Evolutionary conservation across 2,888 invertebrate genomes (phyloP).

Genomic region (Pristionchus mayeri): DNA sequence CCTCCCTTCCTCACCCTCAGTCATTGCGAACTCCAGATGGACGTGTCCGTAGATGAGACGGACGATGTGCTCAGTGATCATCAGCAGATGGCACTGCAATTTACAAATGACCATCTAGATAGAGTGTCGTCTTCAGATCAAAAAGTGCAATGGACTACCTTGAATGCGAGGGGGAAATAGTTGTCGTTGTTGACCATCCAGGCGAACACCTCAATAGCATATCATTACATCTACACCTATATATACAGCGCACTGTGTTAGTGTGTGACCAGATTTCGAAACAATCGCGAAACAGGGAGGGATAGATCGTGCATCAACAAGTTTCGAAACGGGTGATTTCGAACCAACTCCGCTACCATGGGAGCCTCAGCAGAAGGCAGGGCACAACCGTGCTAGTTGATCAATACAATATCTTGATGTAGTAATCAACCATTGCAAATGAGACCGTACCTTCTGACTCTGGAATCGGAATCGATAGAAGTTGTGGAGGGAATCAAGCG

Average conservation of each 20-base stretch:
- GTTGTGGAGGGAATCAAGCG: constrained; percentile 60
- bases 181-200: constrained; percentile 57
- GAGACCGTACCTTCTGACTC: constrained; percentile 51
- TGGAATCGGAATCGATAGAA: constrained; percentile 61
- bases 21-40: constrained; percentile 65
- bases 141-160: constrained; percentile 47
- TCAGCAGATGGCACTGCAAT: constrained; percentile 59
- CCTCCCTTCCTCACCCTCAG: constrained; percentile 51
- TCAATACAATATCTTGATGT: background rate
- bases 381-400: no score
- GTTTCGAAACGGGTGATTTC: no score
- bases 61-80: constrained; percentile 59
- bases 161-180: constrained; percentile 58
- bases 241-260: no score
- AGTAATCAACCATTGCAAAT: background rate
- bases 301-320: no score
- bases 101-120: background rate
- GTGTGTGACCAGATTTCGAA: no score
- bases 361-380: no score
- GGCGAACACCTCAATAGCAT: constrained; percentile 51
- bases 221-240: no score
- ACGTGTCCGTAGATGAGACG: constrained; percentile 64
- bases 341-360: no score
- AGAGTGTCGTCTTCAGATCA: background rate
- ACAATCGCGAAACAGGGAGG: no score